A percentile compares a stretch with the other conserved stretches of the same genome.
Conservation (phyloP, 2,113 vertebrate species). For the Caloenas nicobarica region DNA sequence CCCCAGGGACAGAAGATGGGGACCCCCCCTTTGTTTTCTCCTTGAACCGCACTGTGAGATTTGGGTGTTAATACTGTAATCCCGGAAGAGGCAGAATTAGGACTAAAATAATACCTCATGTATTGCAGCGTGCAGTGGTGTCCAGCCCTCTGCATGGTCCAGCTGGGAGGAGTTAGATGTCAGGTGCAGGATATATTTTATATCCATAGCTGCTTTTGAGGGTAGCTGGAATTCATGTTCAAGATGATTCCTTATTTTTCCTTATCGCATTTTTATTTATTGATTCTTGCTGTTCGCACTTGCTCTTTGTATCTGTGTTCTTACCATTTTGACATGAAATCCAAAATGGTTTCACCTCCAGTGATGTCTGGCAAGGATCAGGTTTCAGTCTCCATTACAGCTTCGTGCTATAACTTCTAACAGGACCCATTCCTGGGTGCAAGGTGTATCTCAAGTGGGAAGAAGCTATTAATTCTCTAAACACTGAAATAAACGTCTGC, state of each 20-base stretch:
- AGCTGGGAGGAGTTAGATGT: neutral
- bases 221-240: neutral
- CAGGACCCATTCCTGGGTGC: neutral
- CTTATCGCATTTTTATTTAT: neutral
- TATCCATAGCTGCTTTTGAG: neutral
- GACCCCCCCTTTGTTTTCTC: neutral
- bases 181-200: neutral
- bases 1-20: neutral
- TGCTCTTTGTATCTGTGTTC: neutral
- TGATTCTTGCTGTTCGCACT: neutral
- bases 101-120: neutral
- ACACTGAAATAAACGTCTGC: neutral
- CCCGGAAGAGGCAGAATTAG: neutral
- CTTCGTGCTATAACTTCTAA: no score
- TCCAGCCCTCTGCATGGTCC: neutral
- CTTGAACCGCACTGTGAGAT: neutral
- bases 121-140: neutral
- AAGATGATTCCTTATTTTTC: neutral
- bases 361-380: neutral
- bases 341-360: neutral
- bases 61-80: constrained; percentile 9
- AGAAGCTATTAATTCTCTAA: neutral
- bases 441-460: rapidly evolving
- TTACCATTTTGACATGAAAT: neutral
- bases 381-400: neutral